Evolutionary conservation across 2,888 invertebrate genomes (phyloP).

Genomic region (Dendrolimus houi): DNA sequence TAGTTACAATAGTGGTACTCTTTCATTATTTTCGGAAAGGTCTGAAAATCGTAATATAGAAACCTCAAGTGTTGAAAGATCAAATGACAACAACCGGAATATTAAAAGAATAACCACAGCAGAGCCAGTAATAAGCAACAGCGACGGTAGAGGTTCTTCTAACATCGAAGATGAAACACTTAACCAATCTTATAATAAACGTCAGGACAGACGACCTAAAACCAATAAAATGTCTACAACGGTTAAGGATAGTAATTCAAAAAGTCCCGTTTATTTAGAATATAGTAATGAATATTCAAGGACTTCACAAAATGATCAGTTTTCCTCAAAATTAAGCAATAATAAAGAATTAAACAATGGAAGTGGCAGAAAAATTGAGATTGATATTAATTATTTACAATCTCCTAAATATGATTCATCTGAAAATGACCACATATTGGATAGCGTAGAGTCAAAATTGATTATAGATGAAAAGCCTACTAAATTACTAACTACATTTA

Average conservation of each 20-base stretch:
- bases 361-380: background rate
- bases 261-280: background rate
- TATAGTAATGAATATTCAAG: background rate
- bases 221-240: no score
- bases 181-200: no score
- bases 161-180: no score
- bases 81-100: no score
- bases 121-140: no score
- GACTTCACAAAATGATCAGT: background rate
- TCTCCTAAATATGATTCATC: background rate
- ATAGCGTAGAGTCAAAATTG: background rate
- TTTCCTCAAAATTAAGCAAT: background rate
- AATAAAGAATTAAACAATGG: background rate
- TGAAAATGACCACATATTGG: background rate
- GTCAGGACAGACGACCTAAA: no score
- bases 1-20: background rate
- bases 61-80: no score
- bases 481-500: slow-evolving; percentile 5
- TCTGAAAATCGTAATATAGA: no score
- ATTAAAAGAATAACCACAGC: no score
- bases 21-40: no score
- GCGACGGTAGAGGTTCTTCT: no score
- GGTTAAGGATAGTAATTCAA: background rate
- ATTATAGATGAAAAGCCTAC: background rate
- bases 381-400: slow-evolving; percentile 1